Base-by-base conservation (phyloP, 2,888 invertebrate species). In the Platypus cylindrus region DNA sequence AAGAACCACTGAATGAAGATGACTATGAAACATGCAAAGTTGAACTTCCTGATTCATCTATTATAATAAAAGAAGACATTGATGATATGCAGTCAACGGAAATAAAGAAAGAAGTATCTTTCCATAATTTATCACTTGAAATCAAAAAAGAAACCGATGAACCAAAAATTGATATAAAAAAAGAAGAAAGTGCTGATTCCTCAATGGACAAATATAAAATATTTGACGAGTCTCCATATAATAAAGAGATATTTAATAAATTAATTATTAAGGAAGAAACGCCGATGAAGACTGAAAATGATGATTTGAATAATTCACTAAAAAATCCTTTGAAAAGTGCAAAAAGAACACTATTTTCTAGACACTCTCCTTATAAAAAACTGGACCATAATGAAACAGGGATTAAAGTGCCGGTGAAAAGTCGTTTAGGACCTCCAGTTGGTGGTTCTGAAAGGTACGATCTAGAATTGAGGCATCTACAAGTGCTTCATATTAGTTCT, bases 171-270 rank as follows among this genome's bases (percentile, higher is more conserved):
- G 23, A 36, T 22, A 17, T 4, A n/a, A 22, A 30, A 9, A 18
- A 26, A 12, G 16, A 22, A 29, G 30, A 34, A 4, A 23, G 17
- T 11, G 14, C 16, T n/a, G 9, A 34, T 9, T 15, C 22, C 24
- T 25, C 32, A 11, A 12, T 32, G 16, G 32, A 32, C 8, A 12
- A 25, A n/a, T n/a, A 25, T 11, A 12, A 25, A 25, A 4, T 32
- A 18, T 42, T 42, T 26, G 49, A 51, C 23, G 48, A 52, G 5
- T 48, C 50, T 15, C 48, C 49, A n/a, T 49, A 49, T 23, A 49
- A 44, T 29, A 51, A 47, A 24, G 48, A 51, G 29, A n/a, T 48
- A 5, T 50, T 52, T 24, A 41, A 38, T 24, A 41, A 43, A 15
- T 40, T 49, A 13, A 43, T 27, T 5, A 37, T 53, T 12, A 45